Evolutionary conservation across 2,797 vertebrate genomes (phyloP).

Genomic region (Halcyon leucocephala): DNA sequence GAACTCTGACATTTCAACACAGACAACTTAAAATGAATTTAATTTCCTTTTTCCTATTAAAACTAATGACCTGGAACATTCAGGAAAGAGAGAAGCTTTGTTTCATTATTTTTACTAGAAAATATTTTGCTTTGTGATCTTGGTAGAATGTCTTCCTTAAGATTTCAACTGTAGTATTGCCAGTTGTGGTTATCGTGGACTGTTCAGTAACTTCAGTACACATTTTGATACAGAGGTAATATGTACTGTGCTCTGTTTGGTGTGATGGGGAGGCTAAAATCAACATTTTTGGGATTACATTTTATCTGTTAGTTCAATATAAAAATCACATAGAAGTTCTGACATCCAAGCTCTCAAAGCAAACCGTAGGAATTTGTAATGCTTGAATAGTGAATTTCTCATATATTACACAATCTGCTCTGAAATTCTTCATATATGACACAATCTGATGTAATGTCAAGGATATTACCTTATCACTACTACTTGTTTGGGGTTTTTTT

Average conservation of each 20-base stretch:
- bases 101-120: background rate
- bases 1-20: slow-evolving; percentile 44
- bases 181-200: background rate
- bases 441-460: background rate
- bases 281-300: background rate
- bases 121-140: slow-evolving; percentile 40
- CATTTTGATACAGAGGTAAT: background rate
- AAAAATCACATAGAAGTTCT: background rate
- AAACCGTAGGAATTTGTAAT: background rate
- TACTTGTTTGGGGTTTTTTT: too few species aligned
- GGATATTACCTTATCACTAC: background rate
- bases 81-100: background rate
- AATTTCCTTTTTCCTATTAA: slow-evolving; percentile 16
- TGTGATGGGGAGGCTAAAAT: background rate
- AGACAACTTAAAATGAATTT: background rate
- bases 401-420: background rate
- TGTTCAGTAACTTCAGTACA: background rate
- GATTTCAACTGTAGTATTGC: background rate
- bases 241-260: background rate
- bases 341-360: background rate
- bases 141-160: background rate
- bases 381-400: background rate
- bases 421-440: background rate
- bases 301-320: background rate
- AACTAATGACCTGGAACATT: slow-evolving; percentile 46